A percentile compares a stretch with the other conserved stretches of the same genome.
Conservation (phyloP, 2,888 invertebrate species). For the Coelopa pilipes region DNA sequence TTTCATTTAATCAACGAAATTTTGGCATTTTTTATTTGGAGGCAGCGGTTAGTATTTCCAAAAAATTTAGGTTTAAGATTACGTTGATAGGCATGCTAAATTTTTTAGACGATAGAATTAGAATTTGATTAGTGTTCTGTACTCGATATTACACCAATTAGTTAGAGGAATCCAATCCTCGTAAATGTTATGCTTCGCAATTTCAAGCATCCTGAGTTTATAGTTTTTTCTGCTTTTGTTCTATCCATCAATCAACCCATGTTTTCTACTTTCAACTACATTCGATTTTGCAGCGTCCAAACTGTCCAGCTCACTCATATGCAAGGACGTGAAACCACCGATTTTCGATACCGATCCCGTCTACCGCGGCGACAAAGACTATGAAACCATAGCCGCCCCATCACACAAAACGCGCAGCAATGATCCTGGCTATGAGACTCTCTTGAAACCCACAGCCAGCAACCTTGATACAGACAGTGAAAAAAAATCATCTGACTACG, state of each 20-base stretch:
- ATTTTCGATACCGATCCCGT: slow-evolving; percentile 22
- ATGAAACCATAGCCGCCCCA: slow-evolving; percentile 60
- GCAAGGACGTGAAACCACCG: slow-evolving; percentile 41
- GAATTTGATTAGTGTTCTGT: too few species aligned
- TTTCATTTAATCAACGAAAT: slow-evolving; percentile 55
- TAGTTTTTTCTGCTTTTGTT: too few species aligned
- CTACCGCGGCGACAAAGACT: slow-evolving; percentile 54
- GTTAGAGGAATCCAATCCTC: too few species aligned
- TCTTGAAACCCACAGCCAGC: slow-evolving; percentile 58
- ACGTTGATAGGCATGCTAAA: slow-evolving; percentile 22
- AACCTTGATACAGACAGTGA: slow-evolving; percentile 49
- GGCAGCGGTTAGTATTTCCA: slow-evolving; percentile 60
- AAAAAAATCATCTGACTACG: slow-evolving; percentile 71
- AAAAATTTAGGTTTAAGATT: slow-evolving; percentile 25
- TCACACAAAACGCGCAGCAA: slow-evolving; percentile 67
- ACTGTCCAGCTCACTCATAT: slow-evolving; percentile 36
- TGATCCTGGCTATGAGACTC: slow-evolving; percentile 81
- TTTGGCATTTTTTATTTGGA: slow-evolving; percentile 61
- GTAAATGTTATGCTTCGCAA: too few species aligned
- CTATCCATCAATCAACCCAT: too few species aligned
- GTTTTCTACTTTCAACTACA: not conserved
- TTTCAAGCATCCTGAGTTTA: too few species aligned
- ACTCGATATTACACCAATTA: too few species aligned
- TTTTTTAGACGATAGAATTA: too few species aligned
- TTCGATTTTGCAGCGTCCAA: slow-evolving; percentile 37